These are phyloP conservation scores for Engraulis encrasicolus DNA, from an alignment of 2,113 vertebrate species.

Conservation along the genomic window DNA sequence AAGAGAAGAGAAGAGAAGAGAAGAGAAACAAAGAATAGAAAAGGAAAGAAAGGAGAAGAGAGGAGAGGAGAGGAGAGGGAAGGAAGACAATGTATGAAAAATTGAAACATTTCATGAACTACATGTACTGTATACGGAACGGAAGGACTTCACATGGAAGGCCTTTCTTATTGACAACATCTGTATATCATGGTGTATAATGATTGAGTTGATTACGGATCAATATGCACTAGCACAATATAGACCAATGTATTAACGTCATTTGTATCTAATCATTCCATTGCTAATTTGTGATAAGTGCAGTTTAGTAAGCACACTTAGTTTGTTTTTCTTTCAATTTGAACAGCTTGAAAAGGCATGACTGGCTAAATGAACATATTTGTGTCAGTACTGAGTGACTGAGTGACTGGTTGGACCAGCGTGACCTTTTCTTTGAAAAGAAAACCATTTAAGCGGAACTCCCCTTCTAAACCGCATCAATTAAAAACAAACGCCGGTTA, in stretches of 20 bases:
- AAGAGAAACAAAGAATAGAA: background rate
- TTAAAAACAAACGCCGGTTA: background rate
- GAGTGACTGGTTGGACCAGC: background rate
- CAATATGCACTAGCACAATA: too few relatives aligned
- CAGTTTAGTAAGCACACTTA: background rate
- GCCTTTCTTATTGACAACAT: too few relatives aligned
- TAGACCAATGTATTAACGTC: too few relatives aligned
- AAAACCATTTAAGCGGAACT: background rate
- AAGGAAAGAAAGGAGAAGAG: background rate
- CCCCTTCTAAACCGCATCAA: conserved; percentile 28
- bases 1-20: background rate
- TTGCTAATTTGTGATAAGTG: too few relatives aligned
- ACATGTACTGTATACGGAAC: too few relatives aligned
- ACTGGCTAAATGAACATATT: background rate
- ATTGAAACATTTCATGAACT: too few relatives aligned
- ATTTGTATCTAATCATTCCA: too few relatives aligned
- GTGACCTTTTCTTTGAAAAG: background rate
- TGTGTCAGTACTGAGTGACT: too few relatives aligned
- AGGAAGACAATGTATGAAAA: too few relatives aligned
- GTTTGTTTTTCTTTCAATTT: background rate
- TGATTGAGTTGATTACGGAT: too few relatives aligned
- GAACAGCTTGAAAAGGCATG: background rate
- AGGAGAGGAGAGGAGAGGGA: background rate
- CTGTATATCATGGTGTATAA: too few relatives aligned
- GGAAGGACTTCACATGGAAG: too few relatives aligned